Evolutionary conservation across 2,113 vertebrate species (phyloP), one percentile per base, ranked within the genome.

Genomic region (Mesocricetus auratus): DNA sequence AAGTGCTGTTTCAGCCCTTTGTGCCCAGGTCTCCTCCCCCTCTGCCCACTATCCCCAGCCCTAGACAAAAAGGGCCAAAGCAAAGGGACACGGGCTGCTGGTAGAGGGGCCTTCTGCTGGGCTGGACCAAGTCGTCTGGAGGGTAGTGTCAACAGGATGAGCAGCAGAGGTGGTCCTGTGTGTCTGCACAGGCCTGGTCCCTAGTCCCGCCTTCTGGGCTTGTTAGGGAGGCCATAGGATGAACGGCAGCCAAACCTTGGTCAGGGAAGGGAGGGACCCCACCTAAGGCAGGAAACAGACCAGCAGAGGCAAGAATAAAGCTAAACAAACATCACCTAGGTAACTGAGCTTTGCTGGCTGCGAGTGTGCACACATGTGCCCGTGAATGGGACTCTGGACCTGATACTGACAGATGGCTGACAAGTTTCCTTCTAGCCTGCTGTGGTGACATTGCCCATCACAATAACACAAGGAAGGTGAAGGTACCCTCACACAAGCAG

Each of bases 101-200:
- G 29, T 19, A 19, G 11, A 42, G 83, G 26, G 62, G 29, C 12
- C 45, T 69, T 75, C 26, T 53, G 71, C 45, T 19, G 3, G n/a
- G 69, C 69, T 16, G 8, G 42, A 81, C 42, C 21, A 3, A 0
- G 0, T 2, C 9, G 29, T 45, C 73, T 36, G 31, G 13, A 39
- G 21, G 42, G 17, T 0, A 2, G 19, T 22, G 33, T n/a, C 5
- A 0, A 45, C 39, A 13, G 4, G 36, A n/a, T 0, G 0, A n/a
- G 60, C 16, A 4, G 74, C 2, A 33, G 31, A 39, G 12, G 26
- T 17, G 10, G 85, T 29, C 58, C 42, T 64, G 90, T n/a, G 50
- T 42, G 0, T 22, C 19, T 24, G 64, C 42, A 17, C 56, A 45
- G 0, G 29, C 50, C 42, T 74, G 7, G 71, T 26, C 31, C n/a